phyloP scores from a whole-genome alignment of 2,113 vertebrate genomes.

The Chiloscyllium plagiosum region DNA sequence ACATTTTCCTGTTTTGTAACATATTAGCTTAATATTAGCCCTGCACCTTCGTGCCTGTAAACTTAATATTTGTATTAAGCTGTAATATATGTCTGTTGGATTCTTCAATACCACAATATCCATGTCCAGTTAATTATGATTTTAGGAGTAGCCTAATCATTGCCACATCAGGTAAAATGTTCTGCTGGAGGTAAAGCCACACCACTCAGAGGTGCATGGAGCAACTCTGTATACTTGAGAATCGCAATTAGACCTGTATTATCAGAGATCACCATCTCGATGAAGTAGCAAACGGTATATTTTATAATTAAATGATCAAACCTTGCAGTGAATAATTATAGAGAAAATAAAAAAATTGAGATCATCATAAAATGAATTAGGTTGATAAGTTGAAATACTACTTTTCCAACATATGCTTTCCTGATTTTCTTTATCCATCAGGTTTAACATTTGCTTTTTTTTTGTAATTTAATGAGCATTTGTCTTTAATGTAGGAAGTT shows the following conservation, averaged over 20 bases:
- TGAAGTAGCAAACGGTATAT: background rate
- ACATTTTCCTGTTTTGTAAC: no score
- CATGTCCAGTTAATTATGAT: no score
- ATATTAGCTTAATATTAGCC: no score
- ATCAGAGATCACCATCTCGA: slow-evolving; percentile 8
- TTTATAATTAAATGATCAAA: slow-evolving; percentile 21
- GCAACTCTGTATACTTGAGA: background rate
- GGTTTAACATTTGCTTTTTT: background rate
- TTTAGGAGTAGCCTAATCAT: no score
- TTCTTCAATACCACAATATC: no score
- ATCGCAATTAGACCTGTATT: background rate
- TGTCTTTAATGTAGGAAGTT: background rate
- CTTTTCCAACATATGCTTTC: background rate
- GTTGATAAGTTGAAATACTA: background rate
- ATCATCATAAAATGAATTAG: background rate
- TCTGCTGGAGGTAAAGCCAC: no score
- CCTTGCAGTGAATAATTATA: background rate
- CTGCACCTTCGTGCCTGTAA: no score
- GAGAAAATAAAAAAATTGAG: background rate
- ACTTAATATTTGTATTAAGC: no score
- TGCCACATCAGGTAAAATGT: no score
- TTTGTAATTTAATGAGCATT: background rate
- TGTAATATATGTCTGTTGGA: no score
- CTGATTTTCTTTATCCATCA: background rate
- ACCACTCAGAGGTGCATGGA: background rate